Evolutionary conservation across 2,797 vertebrate species (phyloP), one percentile per base, ranked within the genome.

Genomic region (Lacerta viridis): DNA sequence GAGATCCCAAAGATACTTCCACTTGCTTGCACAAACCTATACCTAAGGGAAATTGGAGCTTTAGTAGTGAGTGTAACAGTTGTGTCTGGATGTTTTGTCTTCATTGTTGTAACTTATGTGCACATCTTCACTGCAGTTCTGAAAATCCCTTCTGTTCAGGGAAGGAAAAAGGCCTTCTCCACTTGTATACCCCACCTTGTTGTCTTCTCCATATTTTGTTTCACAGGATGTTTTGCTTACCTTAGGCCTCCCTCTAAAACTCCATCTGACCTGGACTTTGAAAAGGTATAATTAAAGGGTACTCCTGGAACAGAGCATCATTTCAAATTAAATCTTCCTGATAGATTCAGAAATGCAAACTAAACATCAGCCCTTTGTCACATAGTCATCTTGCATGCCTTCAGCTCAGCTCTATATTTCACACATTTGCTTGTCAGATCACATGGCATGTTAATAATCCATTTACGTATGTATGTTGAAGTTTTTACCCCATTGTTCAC

Each of bases 171-270:
- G 17, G 72, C 72, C 15, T 68, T 83, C 17, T 88, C 80, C 2
- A 87, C 86, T 39, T 87, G 86, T 5, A 5, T 83, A 36, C 80
- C 87, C 1, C 87, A 88, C 18, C 5, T 88, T 25, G 8, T 43
- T 77, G 80, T 88, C 1, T 36, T 88, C 23, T 77, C 25, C 8
- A 2, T 68, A 8, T 68, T 77, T 23, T 1, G 50, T 13, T 83
- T 68, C 17, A 83, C 41, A 39, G 9, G 0, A 13, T 20, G 4
- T 7, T 46, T 88, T 83, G 80, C 61, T n/a, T 83, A 88, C 33
- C 7, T 68, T 1, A 69, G 43, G 43, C 61, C 59, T 39, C 8
- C n/a, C 1, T 5, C 72, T 88, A 11, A 29, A 1, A 39, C 9
- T 13, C 18, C 85, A 41, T 80, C 68, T 29, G 7, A 72, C 43